Conservation (phyloP, 2,113 vertebrate species). For the Alligator sinensis region DNA sequence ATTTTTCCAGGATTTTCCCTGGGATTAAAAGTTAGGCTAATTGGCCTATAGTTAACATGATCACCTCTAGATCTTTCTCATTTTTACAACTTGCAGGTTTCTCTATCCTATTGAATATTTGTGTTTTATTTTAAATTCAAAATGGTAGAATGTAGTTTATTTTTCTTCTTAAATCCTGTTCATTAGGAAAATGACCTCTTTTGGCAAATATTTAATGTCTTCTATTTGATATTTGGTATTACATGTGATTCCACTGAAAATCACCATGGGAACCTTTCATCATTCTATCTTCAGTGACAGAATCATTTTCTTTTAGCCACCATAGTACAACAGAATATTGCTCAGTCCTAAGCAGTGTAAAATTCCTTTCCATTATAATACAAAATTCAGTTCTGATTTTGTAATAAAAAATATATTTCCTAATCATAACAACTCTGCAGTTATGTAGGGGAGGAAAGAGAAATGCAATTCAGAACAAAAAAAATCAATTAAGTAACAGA, state of each 20-base stretch:
- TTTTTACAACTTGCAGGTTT: neutral
- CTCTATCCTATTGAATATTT: neutral
- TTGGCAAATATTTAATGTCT: neutral
- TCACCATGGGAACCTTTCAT: neutral
- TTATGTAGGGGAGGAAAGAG: neutral
- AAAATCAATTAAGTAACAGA: neutral
- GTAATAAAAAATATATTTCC: neutral
- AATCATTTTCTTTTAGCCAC: neutral
- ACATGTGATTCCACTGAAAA: neutral
- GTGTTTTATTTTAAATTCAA: neutral
- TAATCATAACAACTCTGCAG: neutral
- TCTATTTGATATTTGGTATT: neutral
- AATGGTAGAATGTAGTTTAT: neutral
- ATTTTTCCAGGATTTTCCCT: too few species aligned
- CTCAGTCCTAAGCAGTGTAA: slow-evolving; percentile 1
- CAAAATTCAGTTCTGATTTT: slow-evolving; percentile 29
- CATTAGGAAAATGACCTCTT: neutral
- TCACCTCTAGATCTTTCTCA: neutral
- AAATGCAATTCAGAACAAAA: neutral
- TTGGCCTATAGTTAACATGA: neutral
- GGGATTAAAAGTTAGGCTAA: too few species aligned
- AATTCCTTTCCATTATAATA: slow-evolving; percentile 29
- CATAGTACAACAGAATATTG: neutral
- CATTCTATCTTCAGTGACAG: slow-evolving; percentile 1
- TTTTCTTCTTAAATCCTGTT: neutral